Percentiles rank a stretch among this genome's conserved stretches.
phyloP scores from a whole-genome alignment of 2,888 invertebrate species.

The Azorinus chamasolen region DNA sequence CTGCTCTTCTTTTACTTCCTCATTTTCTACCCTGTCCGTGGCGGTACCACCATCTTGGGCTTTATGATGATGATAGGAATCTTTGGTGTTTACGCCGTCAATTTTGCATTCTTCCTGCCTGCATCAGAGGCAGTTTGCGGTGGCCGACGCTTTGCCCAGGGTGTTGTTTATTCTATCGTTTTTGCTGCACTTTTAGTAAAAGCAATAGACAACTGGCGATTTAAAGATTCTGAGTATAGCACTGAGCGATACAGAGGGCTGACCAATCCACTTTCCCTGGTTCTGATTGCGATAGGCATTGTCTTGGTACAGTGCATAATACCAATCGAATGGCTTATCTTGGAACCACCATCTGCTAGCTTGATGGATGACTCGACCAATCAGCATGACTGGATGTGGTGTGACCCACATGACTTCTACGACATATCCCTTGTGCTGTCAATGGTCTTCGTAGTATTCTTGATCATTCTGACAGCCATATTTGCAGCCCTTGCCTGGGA shows the following conservation, averaged over 20 bases:
- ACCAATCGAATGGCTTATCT: slow-evolving; percentile 86
- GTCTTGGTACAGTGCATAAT: slow-evolving; percentile 85
- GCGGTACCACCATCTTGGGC: slow-evolving; percentile 85
- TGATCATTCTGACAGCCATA: slow-evolving; percentile 85
- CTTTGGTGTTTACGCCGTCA: slow-evolving; percentile 86
- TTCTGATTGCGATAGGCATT: slow-evolving; percentile 82
- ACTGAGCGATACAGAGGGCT: slow-evolving; percentile 74
- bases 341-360: slow-evolving; percentile 84
- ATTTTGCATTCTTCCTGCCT: slow-evolving; percentile 86
- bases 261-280: slow-evolving; percentile 82
- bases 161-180: slow-evolving; percentile 86
- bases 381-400: slow-evolving; percentile 81
- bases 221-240: slow-evolving; percentile 71
- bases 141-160: slow-evolving; percentile 85
- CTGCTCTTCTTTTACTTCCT: slow-evolving; percentile 85
- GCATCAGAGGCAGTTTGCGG: slow-evolving; percentile 86
- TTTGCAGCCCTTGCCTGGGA: slow-evolving; percentile 86
- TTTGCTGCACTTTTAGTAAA: slow-evolving; percentile 87
- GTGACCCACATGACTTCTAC: slow-evolving; percentile 80
- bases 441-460: slow-evolving; percentile 86
- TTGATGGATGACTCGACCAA: slow-evolving; percentile 51
- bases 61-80: slow-evolving; percentile 87
- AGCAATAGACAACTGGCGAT: slow-evolving; percentile 86
- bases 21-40: slow-evolving; percentile 84
- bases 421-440: slow-evolving; percentile 86